A percentile compares a stretch with the other conserved stretches of the same genome.
phyloP scores from a whole-genome alignment of 2,888 invertebrate species.

The Melanostoma mellinum region DNA sequence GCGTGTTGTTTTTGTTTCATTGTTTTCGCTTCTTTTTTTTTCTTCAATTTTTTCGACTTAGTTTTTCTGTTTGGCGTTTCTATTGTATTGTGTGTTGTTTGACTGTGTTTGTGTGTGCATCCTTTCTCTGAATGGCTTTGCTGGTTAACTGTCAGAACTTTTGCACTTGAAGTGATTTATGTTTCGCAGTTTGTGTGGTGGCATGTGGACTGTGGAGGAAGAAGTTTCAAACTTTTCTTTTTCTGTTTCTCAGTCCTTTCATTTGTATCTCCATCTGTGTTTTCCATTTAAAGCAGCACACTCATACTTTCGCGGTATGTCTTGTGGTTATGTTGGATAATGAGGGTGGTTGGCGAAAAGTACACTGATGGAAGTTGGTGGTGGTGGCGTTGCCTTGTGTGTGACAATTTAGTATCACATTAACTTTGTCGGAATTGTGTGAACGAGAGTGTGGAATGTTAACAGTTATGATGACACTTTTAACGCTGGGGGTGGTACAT shows the following conservation, averaged over 20 bases:
- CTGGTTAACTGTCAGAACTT: constrained; percentile 78
- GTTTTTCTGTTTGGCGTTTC: constrained; percentile 42
- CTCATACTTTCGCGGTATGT: constrained; percentile 6
- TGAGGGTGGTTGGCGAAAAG: constrained; percentile 33
- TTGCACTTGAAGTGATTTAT: constrained; percentile 78
- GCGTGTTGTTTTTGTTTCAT: constrained; percentile 31
- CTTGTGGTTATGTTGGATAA: constrained; percentile 44
- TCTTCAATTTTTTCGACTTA: constrained; percentile 60
- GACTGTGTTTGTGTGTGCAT: constrained; percentile 59
- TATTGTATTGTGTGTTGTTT: constrained; percentile 46
- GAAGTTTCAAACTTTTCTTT: constrained; percentile 47
- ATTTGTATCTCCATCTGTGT: constrained; percentile 67
- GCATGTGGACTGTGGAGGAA: constrained; percentile 40
- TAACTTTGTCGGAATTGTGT: constrained; percentile 58
- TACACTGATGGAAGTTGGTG: constrained; percentile 9
- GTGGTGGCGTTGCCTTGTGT: constrained; percentile 58
- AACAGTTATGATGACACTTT: constrained; percentile 69
- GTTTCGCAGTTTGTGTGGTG: constrained; percentile 46
- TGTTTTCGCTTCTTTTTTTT: constrained; percentile 18
- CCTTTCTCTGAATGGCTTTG: constrained; percentile 71
- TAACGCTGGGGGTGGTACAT: constrained; percentile 32
- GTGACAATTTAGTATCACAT: constrained; percentile 67
- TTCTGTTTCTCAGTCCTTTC: constrained; percentile 5
- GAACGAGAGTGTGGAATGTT: constrained; percentile 62
- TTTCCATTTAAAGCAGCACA: constrained; percentile 36